A percentile compares a stretch with the other conserved stretches of the same genome.
Conservation (phyloP, 1,140 invertebrate species). For the Protaetia brevitarsis region DNA sequence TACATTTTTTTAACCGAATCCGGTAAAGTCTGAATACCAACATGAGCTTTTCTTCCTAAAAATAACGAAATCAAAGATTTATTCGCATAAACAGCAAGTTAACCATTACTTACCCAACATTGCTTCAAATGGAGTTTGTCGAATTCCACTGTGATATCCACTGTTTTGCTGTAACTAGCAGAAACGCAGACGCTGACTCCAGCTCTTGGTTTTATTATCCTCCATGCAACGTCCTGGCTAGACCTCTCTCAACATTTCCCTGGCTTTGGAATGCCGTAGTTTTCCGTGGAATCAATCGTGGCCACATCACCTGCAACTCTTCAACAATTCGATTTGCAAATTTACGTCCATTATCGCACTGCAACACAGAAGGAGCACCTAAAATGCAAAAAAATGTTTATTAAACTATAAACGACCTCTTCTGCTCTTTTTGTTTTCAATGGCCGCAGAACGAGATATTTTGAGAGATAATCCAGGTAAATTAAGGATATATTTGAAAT, state of each 20-base stretch:
- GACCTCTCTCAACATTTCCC: constrained; percentile 36
- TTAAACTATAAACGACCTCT: not conserved
- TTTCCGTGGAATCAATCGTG: constrained; percentile 44
- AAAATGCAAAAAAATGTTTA: constrained; percentile 27
- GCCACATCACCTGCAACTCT: not conserved
- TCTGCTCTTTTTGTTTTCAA: constrained; percentile 8
- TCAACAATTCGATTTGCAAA: constrained; percentile 18
- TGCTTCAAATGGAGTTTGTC: constrained; percentile 37
- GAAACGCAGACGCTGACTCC: constrained; percentile 37
- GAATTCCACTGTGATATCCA: constrained; percentile 37
- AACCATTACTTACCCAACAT: constrained; percentile 32
- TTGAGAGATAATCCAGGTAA: not conserved
- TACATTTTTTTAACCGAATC: constrained; percentile 3
- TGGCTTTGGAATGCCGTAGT: constrained; percentile 37
- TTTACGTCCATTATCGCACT: constrained; percentile 36
- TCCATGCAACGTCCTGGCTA: constrained; percentile 44
- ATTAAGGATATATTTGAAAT: not conserved
- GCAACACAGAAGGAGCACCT: constrained; percentile 39
- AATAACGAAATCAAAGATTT: not conserved
- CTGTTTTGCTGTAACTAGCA: constrained; percentile 45
- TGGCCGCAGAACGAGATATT: not conserved
- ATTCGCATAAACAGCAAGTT: not conserved
- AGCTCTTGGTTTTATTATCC: constrained; percentile 37
- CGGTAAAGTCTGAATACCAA: not conserved
- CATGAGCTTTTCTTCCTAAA: not conserved